Conservation (phyloP, 1,140 invertebrate genomes). For the Scaptomyza hsui region DNA sequence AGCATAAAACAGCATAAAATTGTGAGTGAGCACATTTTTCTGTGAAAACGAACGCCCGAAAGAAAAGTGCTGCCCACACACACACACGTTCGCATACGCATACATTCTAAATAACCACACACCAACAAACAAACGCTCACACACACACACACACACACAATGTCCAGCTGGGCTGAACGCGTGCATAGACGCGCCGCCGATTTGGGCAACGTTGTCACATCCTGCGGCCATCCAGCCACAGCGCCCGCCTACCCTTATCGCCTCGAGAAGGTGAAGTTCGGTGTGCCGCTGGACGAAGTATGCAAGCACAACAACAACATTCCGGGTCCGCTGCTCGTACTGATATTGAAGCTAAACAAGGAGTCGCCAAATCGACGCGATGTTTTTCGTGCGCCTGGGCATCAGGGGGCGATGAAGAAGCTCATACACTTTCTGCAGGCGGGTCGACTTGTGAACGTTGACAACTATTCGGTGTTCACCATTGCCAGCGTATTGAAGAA, state of each 20-base stretch:
- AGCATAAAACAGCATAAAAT: conserved; percentile 76
- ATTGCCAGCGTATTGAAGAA: conserved; percentile 99
- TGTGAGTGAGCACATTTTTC: conserved; percentile 71
- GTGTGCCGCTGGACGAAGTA: conserved; percentile 93
- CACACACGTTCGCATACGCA: conserved; percentile 18
- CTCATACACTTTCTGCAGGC: conserved; percentile 97
- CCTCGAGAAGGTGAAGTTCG: conserved; percentile 97
- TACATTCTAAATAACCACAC: conserved; percentile 38
- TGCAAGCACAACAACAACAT: conserved; percentile 97
- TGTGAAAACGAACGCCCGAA: conserved; percentile 61
- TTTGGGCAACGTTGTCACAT: conserved; percentile 94
- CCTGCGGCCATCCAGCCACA: conserved; percentile 89
- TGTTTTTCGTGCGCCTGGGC: conserved; percentile 96
- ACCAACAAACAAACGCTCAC: conserved; percentile 18
- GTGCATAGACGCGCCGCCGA: conserved; percentile 95
- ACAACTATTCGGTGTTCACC: conserved; percentile 98
- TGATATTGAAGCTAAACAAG: conserved; percentile 97
- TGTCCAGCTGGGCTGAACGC: conserved; percentile 95
- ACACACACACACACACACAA: conserved; percentile 75
- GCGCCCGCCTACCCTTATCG: conserved; percentile 89
- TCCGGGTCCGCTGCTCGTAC: conserved; percentile 93
- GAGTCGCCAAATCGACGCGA: conserved; percentile 96
- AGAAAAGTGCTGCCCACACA: conserved; percentile 51
- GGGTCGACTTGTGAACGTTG: conserved; percentile 97
- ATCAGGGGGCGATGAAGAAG: conserved; percentile 98